A percentile compares a stretch with the other conserved stretches of the same genome.
These are phyloP conservation scores for Heliothis virescens DNA, from an alignment of 1,140 invertebrate genomes.

Conservation along the genomic window DNA sequence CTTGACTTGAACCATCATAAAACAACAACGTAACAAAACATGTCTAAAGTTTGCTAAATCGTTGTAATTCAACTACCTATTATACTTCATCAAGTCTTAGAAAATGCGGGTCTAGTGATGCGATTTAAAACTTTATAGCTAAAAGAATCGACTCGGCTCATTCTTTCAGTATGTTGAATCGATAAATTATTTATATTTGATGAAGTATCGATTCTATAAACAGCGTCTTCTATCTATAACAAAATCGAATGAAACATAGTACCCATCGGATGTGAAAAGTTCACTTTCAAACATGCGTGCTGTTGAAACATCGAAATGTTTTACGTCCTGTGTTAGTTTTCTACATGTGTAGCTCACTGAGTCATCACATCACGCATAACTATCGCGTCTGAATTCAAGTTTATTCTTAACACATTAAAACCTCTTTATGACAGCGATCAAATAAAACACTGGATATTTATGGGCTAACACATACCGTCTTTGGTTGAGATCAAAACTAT, in stretches of 20 bases:
- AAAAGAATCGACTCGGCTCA: not conserved
- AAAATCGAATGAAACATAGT: not conserved
- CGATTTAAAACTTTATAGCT: slow-evolving; percentile 5
- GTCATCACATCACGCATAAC: slow-evolving; percentile 22
- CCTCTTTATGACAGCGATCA: slow-evolving; percentile 29
- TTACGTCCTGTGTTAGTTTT: slow-evolving; percentile 30
- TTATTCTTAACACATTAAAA: slow-evolving; percentile 35
- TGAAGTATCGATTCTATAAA: not conserved
- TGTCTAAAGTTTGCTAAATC: slow-evolving; percentile 56
- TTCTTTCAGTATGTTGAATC: not conserved
- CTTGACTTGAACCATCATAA: slow-evolving; percentile 64
- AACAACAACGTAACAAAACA: slow-evolving; percentile 52
- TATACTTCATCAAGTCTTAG: slow-evolving; percentile 7
- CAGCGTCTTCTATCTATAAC: not conserved
- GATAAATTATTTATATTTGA: not conserved
- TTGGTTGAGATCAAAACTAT: slow-evolving; percentile 36
- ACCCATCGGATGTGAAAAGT: slow-evolving; percentile 18
- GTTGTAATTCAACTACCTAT: slow-evolving; percentile 39
- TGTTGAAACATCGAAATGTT: slow-evolving; percentile 10
- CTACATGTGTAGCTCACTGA: slow-evolving; percentile 13
- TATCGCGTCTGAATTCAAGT: slow-evolving; percentile 1
- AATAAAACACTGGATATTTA: slow-evolving; percentile 41
- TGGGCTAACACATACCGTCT: slow-evolving; percentile 32
- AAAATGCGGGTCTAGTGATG: not conserved
- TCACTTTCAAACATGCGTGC: not conserved